phyloP scores from a whole-genome alignment of 2,888 invertebrate species.

The Eupeodes latifasciatus region DNA sequence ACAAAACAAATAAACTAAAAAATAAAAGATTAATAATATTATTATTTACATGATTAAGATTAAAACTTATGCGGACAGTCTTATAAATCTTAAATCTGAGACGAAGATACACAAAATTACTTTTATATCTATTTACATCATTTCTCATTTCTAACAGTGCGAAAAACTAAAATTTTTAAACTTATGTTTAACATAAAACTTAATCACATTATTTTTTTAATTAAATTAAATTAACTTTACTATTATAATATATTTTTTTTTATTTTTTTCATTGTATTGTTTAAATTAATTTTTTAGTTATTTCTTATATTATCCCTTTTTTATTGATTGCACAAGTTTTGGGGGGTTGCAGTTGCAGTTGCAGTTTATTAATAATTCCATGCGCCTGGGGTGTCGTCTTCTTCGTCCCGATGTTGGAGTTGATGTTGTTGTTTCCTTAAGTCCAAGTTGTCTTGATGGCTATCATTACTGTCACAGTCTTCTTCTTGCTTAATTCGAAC shows the following conservation, averaged over 20 bases:
- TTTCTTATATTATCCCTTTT: slow-evolving; percentile 36
- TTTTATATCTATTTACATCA: slow-evolving; percentile 61
- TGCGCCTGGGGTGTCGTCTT: slow-evolving; percentile 68
- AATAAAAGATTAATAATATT: slow-evolving; percentile 17
- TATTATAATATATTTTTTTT: slow-evolving; percentile 9
- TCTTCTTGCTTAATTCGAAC: slow-evolving; percentile 83
- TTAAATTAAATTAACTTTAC: slow-evolving; percentile 48
- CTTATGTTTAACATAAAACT: slow-evolving; percentile 77
- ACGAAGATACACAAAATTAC: slow-evolving; percentile 61
- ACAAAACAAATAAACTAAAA: slow-evolving; percentile 45
- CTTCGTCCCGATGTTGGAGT: slow-evolving; percentile 65
- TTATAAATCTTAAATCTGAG: slow-evolving; percentile 76
- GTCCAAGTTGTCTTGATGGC: slow-evolving; percentile 67
- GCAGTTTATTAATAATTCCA: slow-evolving; percentile 69
- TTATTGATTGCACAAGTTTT: slow-evolving; percentile 74
- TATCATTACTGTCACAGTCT: slow-evolving; percentile 80
- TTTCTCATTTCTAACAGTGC: slow-evolving; percentile 70
- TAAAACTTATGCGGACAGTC: slow-evolving; percentile 75
- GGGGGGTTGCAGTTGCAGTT: slow-evolving; percentile 33
- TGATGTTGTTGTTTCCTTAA: slow-evolving; percentile 54
- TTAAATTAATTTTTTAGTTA: slow-evolving; percentile 28
- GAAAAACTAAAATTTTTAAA: slow-evolving; percentile 55
- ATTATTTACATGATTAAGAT: slow-evolving; percentile 74
- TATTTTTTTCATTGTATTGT: slow-evolving; percentile 6
- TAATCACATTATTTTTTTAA: slow-evolving; percentile 74